Conservation (phyloP, 2,888 invertebrate species). For the Dyspetes luteomarginatus region DNA sequence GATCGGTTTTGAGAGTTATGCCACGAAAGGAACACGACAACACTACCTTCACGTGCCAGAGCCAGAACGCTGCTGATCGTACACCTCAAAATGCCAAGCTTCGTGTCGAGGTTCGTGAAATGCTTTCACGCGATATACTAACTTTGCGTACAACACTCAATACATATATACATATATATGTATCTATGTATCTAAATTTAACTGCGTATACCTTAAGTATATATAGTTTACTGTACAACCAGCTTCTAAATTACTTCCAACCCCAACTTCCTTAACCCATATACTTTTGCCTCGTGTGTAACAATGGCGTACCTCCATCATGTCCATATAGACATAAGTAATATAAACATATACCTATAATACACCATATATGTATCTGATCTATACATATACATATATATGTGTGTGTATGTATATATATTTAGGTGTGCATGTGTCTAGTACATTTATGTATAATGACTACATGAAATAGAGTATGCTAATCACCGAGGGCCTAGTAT, state of each 20-base stretch:
- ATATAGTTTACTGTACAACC: slow-evolving; percentile 27
- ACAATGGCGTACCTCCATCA: slow-evolving; percentile 24
- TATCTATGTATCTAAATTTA: too few relatives aligned
- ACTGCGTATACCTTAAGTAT: too few relatives aligned
- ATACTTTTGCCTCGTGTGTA: slow-evolving; percentile 16
- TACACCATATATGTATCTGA: too few relatives aligned
- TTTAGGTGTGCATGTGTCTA: too few relatives aligned
- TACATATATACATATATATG: not conserved
- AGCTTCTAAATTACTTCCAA: slow-evolving; percentile 26
- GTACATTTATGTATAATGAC: not conserved
- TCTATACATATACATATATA: not conserved
- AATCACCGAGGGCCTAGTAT: not conserved
- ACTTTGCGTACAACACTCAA: slow-evolving; percentile 18
- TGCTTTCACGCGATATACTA: slow-evolving; percentile 44
- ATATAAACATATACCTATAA: slow-evolving; percentile 1
- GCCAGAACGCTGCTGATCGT: slow-evolving; percentile 95
- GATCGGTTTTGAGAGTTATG: slow-evolving; percentile 92
- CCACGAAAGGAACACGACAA: slow-evolving; percentile 96
- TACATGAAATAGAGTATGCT: not conserved
- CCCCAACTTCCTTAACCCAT: slow-evolving; percentile 22
- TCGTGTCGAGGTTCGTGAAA: slow-evolving; percentile 89
- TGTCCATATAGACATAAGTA: slow-evolving; percentile 14
- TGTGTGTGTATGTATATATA: not conserved
- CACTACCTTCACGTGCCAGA: slow-evolving; percentile 96
- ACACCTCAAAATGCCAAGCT: slow-evolving; percentile 92